Conservation (phyloP, 2,113 vertebrate genomes). For the Paralichthys olivaceus region DNA sequence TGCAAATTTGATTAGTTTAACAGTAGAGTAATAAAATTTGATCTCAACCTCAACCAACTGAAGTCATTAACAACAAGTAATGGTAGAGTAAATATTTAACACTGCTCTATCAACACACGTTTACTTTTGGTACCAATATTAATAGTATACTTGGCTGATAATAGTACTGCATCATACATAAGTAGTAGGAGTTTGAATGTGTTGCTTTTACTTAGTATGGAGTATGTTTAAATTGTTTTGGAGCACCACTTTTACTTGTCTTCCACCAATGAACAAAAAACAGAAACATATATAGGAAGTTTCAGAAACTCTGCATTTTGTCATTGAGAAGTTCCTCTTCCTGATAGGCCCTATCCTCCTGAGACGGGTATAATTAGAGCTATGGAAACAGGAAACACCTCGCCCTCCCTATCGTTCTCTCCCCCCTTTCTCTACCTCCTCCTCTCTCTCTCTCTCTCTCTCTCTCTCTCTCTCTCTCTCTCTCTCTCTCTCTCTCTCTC, state of each 20-base stretch:
- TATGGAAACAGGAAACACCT: conserved; percentile 86
- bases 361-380: conserved; percentile 82
- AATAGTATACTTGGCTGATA: neutral
- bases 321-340: conserved; percentile 59
- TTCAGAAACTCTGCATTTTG: conserved; percentile 30
- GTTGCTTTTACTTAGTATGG: neutral
- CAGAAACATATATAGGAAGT: neutral
- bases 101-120: neutral
- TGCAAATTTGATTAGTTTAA: no score
- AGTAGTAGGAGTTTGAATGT: no score
- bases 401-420: conserved; percentile 75
- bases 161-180: no score
- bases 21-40: no score
- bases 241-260: neutral
- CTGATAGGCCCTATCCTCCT: conserved; percentile 65
- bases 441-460: conserved; percentile 36
- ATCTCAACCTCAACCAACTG: no score
- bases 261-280: neutral
- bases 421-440: conserved; percentile 22
- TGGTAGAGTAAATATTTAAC: no score
- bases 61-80: no score
- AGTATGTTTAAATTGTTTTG: neutral
- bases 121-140: no score
- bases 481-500: conserved; percentile 27
- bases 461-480: conserved; percentile 38